Evolutionary conservation across 2,113 vertebrate species (phyloP).

Genomic region (Marmota monax): DNA sequence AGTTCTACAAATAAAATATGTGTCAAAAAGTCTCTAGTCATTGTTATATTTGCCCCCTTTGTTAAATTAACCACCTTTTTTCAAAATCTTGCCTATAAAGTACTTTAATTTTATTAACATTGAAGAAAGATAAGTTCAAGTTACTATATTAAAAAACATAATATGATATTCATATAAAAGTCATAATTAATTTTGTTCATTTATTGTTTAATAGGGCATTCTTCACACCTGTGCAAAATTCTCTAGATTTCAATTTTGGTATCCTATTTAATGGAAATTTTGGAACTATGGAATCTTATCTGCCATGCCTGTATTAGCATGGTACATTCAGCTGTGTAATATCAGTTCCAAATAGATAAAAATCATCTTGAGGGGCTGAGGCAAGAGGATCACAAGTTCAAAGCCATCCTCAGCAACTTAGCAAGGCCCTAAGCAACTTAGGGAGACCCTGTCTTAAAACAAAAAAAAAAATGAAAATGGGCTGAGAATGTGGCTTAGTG

Average conservation of each 20-base stretch:
- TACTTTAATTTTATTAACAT: not conserved
- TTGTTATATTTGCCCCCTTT: not conserved
- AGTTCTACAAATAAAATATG: not conserved
- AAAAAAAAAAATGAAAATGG: too few relatives aligned
- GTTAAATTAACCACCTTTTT: not conserved
- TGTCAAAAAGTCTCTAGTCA: not conserved
- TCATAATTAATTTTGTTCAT: not conserved
- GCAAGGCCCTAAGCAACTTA: too few relatives aligned
- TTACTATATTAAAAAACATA: not conserved
- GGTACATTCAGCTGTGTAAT: not conserved
- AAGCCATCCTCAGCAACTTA: too few relatives aligned
- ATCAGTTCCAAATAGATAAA: not conserved
- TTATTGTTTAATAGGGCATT: not conserved
- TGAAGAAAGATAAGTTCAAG: not conserved
- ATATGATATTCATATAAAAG: not conserved
- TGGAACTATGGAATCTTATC: not conserved
- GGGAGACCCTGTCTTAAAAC: too few relatives aligned
- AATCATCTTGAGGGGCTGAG: too few relatives aligned
- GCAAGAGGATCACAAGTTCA: too few relatives aligned
- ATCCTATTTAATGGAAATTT: constrained; percentile 1
- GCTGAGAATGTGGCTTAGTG: too few relatives aligned
- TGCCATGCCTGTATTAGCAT: not conserved
- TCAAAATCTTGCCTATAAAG: not conserved
- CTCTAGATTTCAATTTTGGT: not conserved
- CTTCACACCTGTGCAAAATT: not conserved